These are phyloP conservation scores for Oreotrochilus melanogaster DNA, from an alignment of 2,113 vertebrate genomes.

Conservation along the genomic window DNA sequence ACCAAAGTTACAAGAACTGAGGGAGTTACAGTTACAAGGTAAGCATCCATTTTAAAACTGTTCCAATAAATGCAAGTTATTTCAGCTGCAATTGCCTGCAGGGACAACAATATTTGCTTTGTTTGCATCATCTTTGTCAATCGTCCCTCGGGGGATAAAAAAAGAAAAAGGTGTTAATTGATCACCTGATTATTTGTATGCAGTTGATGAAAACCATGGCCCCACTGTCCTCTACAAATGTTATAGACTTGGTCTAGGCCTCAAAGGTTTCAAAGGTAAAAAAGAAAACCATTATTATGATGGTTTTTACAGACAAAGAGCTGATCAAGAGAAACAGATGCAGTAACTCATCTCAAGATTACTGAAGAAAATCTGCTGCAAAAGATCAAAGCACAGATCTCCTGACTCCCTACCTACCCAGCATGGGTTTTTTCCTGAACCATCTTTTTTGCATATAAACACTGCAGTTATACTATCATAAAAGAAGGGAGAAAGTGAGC, in stretches of 20 bases:
- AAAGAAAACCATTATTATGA: neutral
- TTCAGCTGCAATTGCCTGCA: slow-evolving; percentile 45
- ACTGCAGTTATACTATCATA: neutral
- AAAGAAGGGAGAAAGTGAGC: neutral
- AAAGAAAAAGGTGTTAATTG: neutral
- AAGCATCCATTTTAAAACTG: slow-evolving; percentile 38
- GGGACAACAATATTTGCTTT: slow-evolving; percentile 44
- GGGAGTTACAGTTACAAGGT: slow-evolving; percentile 14
- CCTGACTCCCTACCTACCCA: neutral
- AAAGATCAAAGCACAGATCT: neutral
- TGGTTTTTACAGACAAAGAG: neutral
- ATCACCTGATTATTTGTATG: neutral
- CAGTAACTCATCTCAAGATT: neutral
- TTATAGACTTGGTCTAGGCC: neutral
- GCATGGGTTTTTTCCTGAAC: neutral
- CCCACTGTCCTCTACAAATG: neutral
- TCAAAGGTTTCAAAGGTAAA: neutral
- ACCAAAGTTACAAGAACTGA: neutral
- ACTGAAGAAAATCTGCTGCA: neutral
- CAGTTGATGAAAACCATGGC: neutral
- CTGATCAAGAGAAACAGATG: neutral
- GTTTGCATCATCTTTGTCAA: slow-evolving; percentile 27
- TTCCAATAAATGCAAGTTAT: slow-evolving; percentile 55
- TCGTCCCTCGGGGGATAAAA: neutral
- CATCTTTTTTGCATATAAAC: neutral